Evolutionary conservation across 2,888 invertebrate species (phyloP), one percentile per base, ranked within the genome.

Genomic region (Schizaphis graminum): DNA sequence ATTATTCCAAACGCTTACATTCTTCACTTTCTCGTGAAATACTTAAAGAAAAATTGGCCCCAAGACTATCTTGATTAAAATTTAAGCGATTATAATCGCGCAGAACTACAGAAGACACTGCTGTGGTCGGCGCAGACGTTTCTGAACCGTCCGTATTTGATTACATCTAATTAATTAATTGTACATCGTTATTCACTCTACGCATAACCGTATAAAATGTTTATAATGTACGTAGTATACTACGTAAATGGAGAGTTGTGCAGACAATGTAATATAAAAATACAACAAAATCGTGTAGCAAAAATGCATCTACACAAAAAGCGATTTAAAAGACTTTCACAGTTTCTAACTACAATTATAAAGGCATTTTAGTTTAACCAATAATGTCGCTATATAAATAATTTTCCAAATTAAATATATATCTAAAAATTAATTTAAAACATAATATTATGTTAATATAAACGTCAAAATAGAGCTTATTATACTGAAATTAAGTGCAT

Each of bases 141-240:
- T 53, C 24, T 53, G 88, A 88, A 88, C 28, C 44, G 86, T 86
- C 44, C 28, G 44, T 13, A 86, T 86, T 86, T 44, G 44, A 86
- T 53, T 53, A 53, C 24, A 35, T 56, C 16, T 21, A 88, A 88
- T 88, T 88, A 88, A 88, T 88, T 53, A 53, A 88, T 53, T 53
- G 88, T 86, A 47, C 47, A 44, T 47, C 44, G 47, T 88, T 88
- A 88, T 35, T 35, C 53, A 35, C 67, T 67, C 35, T 53, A 85
- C 10, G 13, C 26, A 28, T 44, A 86, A 44, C 26, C 85, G 85
- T 86, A 86, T 41, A 47, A 47, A 47, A 86, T 11, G 1, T 85
- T 11, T 86, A n/a, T 77, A 26, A 44, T 84, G 24, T 84, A 24
- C 3, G 47, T 28, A 44, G n/a, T n/a, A n/a, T 44, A 44, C 47